These are phyloP conservation scores for Callimorpha dominula DNA, from an alignment of 2,888 invertebrate species.

Conservation along the genomic window DNA sequence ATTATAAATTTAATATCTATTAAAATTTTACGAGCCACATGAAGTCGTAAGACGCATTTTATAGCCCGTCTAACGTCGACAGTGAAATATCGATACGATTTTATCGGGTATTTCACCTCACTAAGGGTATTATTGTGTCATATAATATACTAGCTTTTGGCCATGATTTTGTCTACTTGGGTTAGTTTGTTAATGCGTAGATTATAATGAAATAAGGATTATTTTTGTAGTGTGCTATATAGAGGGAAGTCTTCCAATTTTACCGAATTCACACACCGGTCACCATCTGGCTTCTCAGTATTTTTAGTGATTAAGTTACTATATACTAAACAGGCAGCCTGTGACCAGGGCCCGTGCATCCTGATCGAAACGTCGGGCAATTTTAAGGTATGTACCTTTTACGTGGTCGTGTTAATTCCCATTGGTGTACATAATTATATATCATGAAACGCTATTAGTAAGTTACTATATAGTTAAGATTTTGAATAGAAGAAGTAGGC, in stretches of 20 bases:
- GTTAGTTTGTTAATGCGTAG: constrained; percentile 11
- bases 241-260: no score
- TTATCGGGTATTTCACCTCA: constrained; percentile 54
- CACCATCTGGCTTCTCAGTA: not conserved
- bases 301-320: not conserved
- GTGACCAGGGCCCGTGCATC: no score
- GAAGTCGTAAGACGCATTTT: constrained; percentile 55
- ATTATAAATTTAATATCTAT: constrained; percentile 54
- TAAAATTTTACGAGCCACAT: constrained; percentile 49
- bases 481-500: no score
- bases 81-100: constrained; percentile 56
- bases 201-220: not conserved
- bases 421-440: no score
- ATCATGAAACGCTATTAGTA: no score
- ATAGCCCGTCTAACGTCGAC: constrained; percentile 45
- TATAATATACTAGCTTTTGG: constrained; percentile 35
- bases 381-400: no score
- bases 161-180: constrained; percentile 33
- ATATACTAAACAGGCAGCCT: no score
- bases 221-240: not conserved
- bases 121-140: constrained; percentile 40
- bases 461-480: not conserved
- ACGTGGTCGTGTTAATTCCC: no score
- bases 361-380: no score
- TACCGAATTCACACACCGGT: not conserved